Percentiles rank a stretch among this genome's conserved stretches.
Evolutionary conservation across 2,797 vertebrate genomes (phyloP).

Genomic region (Thalassophryne amazonica): DNA sequence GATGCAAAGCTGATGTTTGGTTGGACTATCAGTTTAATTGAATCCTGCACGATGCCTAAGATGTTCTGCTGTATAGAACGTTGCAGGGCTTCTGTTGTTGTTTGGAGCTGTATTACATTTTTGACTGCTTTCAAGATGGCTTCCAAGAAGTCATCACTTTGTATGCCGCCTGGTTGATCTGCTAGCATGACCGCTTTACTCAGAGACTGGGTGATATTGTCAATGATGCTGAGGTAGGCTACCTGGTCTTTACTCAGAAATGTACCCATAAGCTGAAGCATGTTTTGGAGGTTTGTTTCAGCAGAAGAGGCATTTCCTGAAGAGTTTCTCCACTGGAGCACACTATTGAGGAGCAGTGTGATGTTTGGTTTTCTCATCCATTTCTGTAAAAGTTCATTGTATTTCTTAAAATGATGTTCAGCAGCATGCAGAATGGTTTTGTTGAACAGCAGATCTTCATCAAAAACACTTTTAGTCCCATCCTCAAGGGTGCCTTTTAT

Average conservation of each 20-base stretch:
- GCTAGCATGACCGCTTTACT: slow-evolving; percentile 48
- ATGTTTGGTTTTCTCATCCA: slow-evolving; percentile 70
- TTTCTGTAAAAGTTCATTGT: slow-evolving; percentile 41
- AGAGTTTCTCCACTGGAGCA: slow-evolving; percentile 65
- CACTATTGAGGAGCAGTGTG: slow-evolving; percentile 25
- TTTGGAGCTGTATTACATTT: slow-evolving; percentile 27
- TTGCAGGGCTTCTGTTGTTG: slow-evolving; percentile 2
- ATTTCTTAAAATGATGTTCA: slow-evolving; percentile 50
- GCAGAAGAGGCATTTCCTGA: slow-evolving; percentile 32
- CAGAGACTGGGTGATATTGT: slow-evolving; percentile 54
- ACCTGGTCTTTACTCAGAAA: slow-evolving; percentile 46
- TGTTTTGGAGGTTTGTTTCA: slow-evolving; percentile 45
- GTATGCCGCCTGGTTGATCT: slow-evolving; percentile 49
- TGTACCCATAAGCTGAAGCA: slow-evolving; percentile 41
- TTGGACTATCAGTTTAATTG: slow-evolving; percentile 52
- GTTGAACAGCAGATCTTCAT: slow-evolving; percentile 8
- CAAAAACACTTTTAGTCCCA: slow-evolving; percentile 31
- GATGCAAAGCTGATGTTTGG: slow-evolving; percentile 43
- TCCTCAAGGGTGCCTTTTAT: slow-evolving; percentile 31
- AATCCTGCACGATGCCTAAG: slow-evolving; percentile 36
- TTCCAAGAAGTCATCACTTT: slow-evolving; percentile 55
- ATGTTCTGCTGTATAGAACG: slow-evolving; percentile 36
- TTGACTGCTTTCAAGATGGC: slow-evolving; percentile 48
- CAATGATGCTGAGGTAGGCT: slow-evolving; percentile 39
- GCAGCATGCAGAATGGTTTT: slow-evolving; percentile 25